These are phyloP conservation scores for Thalassarche chlororhynchos DNA, from an alignment of 2,113 vertebrate species.

Conservation along the genomic window DNA sequence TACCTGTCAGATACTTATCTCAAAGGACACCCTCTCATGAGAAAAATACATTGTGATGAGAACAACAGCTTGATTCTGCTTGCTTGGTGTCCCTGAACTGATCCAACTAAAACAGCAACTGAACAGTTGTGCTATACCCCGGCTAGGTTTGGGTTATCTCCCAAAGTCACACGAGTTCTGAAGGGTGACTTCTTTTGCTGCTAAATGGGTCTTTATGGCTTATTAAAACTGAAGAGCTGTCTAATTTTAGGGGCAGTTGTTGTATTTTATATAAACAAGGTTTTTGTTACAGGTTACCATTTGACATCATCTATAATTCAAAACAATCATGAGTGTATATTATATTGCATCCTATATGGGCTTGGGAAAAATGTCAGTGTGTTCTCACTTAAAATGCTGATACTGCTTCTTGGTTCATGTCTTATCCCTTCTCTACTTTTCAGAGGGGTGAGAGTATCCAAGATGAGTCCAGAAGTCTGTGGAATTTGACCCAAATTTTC, in stretches of 20 bases:
- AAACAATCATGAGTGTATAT: neutral
- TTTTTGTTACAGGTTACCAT: neutral
- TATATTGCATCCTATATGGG: neutral
- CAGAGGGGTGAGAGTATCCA: neutral
- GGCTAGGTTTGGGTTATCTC: neutral
- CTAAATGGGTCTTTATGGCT: neutral
- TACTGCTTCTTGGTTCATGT: neutral
- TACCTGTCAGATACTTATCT: neutral
- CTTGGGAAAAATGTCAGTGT: neutral
- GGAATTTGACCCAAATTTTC: neutral
- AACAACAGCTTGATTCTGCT: neutral
- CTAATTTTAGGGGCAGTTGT: accelerated
- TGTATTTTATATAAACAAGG: neutral
- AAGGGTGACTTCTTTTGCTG: neutral
- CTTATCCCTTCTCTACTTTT: neutral
- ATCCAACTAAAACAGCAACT: neutral
- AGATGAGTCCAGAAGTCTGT: neutral
- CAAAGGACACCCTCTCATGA: neutral
- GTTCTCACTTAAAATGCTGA: neutral
- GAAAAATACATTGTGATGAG: neutral
- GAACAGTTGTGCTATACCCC: neutral
- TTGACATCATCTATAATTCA: neutral
- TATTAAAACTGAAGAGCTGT: neutral
- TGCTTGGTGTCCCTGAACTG: neutral
- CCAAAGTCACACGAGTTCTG: neutral